Conservation (phyloP, 2,888 invertebrate genomes). For the Myopa tessellatipennis region DNA sequence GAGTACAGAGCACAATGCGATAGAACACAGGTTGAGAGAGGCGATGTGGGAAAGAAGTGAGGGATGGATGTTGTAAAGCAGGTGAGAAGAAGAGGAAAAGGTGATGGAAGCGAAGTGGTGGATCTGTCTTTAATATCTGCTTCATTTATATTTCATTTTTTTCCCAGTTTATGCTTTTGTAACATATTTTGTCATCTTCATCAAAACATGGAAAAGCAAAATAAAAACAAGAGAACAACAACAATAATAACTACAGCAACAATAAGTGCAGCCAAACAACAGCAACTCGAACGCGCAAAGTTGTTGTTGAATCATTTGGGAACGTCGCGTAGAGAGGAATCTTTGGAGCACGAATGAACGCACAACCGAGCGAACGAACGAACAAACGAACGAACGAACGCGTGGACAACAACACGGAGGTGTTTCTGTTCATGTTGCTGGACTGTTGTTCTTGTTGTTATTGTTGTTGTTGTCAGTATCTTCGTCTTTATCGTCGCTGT, state of each 20-base stretch:
- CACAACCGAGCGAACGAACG: background rate
- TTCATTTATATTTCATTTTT: slow-evolving; percentile 13
- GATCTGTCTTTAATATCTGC: slow-evolving; percentile 24
- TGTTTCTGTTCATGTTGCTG: background rate
- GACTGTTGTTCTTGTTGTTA: slow-evolving; percentile 14
- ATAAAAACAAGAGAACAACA: background rate
- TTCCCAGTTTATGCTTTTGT: slow-evolving; percentile 23
- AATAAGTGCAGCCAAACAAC: background rate
- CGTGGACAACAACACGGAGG: background rate
- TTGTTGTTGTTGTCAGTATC: slow-evolving; percentile 7
- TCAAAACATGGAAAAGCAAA: background rate
- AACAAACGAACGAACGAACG: background rate
- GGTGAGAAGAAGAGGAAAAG: background rate
- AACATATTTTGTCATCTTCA: slow-evolving; percentile 39
- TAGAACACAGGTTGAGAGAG: background rate
- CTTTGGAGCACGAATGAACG: background rate
- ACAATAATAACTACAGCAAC: slow-evolving; percentile 11
- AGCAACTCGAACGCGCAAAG: slow-evolving; percentile 10
- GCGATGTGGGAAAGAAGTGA: background rate
- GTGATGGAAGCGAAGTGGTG: background rate
- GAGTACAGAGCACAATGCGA: background rate
- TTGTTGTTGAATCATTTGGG: slow-evolving; percentile 25
- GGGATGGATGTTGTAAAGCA: background rate
- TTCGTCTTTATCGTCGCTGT: slow-evolving; percentile 20
- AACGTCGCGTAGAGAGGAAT: slow-evolving; percentile 13